Conservation (phyloP, 1,140 invertebrate genomes). For the Eumeta japonica region DNA sequence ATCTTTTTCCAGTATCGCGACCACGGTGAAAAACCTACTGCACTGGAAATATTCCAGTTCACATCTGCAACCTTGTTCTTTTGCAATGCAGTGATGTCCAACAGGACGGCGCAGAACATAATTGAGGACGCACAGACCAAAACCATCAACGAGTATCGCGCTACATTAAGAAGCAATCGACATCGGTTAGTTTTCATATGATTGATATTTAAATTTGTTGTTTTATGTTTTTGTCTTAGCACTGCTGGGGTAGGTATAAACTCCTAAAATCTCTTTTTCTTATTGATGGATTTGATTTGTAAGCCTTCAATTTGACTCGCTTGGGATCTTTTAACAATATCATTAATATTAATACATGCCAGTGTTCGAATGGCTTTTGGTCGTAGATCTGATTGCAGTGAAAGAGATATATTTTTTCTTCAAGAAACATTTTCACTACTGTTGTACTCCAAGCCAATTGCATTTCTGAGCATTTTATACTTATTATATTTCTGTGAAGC, state of each 20-base stretch:
- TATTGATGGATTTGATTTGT: neutral
- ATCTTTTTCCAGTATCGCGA: conserved; percentile 27
- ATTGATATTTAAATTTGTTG: conserved; percentile 5
- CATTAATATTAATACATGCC: too few species aligned
- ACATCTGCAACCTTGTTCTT: conserved; percentile 41
- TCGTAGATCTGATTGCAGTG: too few species aligned
- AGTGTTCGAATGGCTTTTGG: too few species aligned
- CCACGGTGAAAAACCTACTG: conserved; percentile 41
- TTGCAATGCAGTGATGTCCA: conserved; percentile 42
- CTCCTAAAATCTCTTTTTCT: neutral
- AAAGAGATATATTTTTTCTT: too few species aligned
- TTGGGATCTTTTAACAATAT: too few species aligned
- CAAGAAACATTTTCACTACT: too few species aligned
- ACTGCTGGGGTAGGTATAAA: neutral
- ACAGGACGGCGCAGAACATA: conserved; percentile 39
- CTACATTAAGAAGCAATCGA: conserved; percentile 37
- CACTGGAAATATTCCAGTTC: conserved; percentile 48
- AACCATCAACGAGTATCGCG: conserved; percentile 40
- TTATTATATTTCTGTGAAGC: too few species aligned
- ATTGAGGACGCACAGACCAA: conserved; percentile 43
- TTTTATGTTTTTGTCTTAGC: too few species aligned
- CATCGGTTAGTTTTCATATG: conserved; percentile 22
- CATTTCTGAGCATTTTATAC: too few species aligned
- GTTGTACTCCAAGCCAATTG: too few species aligned
- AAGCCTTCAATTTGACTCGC: too few species aligned